Percentiles rank a stretch among this genome's conserved stretches.
Conservation (phyloP, 2,888 invertebrate genomes). For the Chirona hameri region DNA sequence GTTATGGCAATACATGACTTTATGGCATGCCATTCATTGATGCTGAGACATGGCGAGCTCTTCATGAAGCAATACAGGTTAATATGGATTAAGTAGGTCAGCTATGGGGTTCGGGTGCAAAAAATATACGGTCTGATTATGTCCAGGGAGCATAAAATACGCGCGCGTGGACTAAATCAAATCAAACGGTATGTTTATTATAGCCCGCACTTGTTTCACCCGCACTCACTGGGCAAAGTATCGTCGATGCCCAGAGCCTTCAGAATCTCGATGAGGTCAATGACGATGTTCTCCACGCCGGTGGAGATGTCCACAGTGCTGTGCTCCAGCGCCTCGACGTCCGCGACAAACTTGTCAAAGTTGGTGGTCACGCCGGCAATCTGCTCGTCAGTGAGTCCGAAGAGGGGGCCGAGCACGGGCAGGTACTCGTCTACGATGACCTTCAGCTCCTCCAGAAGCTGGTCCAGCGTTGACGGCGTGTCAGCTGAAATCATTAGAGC, state of each 20-base stretch:
- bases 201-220: no score
- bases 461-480: not conserved
- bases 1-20: no score
- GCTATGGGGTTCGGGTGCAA: no score
- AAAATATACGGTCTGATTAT: no score
- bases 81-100: no score
- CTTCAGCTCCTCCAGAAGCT: not conserved
- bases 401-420: not conserved
- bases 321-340: slow-evolving; percentile 5
- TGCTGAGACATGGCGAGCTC: no score
- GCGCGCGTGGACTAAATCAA: no score
- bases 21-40: no score
- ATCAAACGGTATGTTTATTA: no score
- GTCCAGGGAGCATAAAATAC: no score
- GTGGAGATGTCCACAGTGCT: not conserved
- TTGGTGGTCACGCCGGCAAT: not conserved
- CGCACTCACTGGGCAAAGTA: not conserved
- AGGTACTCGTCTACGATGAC: not conserved
- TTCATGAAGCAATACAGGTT: no score
- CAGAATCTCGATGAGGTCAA: slow-evolving; percentile 3
- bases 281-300: not conserved
- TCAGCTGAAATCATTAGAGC: not conserved
- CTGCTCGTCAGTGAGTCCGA: not conserved
- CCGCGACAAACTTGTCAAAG: slow-evolving; percentile 10
- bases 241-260: not conserved